Percentiles rank a stretch among this genome's conserved stretches.
phyloP scores from a whole-genome alignment of 2,113 vertebrate genomes.

The Chelonoidis abingdonii region DNA sequence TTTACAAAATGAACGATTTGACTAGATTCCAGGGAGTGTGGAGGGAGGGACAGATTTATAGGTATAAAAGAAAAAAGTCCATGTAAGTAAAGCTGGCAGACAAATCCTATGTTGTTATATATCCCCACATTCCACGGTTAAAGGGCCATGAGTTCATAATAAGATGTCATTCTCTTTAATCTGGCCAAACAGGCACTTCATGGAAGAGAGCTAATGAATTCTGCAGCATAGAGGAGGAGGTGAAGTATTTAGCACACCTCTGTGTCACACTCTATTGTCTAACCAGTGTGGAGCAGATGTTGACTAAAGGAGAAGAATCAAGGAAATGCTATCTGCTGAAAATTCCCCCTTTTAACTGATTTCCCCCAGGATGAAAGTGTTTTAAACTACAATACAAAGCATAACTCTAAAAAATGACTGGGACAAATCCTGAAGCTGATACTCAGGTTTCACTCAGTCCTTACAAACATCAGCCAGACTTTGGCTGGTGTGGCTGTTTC shows the following conservation, averaged over 20 bases:
- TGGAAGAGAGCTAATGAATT: slow-evolving; percentile 30
- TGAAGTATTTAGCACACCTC: slow-evolving; percentile 34
- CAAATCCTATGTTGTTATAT: slow-evolving; percentile 25
- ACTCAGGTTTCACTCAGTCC: not conserved
- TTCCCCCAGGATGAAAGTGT: not conserved
- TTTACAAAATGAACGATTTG: slow-evolving; percentile 12
- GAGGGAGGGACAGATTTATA: slow-evolving; percentile 41
- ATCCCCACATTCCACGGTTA: slow-evolving; percentile 49
- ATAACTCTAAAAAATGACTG: not conserved
- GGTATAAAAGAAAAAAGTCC: slow-evolving; percentile 51
- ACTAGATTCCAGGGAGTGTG: slow-evolving; percentile 36
- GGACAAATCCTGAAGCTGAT: not conserved
- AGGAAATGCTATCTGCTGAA: not conserved
- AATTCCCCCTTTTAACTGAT: not conserved
- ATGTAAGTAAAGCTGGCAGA: slow-evolving; percentile 21
- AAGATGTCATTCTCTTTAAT: slow-evolving; percentile 31
- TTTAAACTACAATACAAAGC: not conserved
- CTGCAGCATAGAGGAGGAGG: not conserved
- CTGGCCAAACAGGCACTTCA: slow-evolving; percentile 40
- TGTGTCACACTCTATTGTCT: not conserved
- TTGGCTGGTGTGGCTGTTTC: not conserved
- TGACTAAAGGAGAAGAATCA: not conserved
- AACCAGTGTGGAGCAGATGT: not conserved
- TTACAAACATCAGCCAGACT: not conserved
- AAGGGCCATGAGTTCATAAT: not conserved